These are phyloP conservation scores for Mormyrus lacerda DNA, from an alignment of 2,113 vertebrate genomes.

Conservation along the genomic window DNA sequence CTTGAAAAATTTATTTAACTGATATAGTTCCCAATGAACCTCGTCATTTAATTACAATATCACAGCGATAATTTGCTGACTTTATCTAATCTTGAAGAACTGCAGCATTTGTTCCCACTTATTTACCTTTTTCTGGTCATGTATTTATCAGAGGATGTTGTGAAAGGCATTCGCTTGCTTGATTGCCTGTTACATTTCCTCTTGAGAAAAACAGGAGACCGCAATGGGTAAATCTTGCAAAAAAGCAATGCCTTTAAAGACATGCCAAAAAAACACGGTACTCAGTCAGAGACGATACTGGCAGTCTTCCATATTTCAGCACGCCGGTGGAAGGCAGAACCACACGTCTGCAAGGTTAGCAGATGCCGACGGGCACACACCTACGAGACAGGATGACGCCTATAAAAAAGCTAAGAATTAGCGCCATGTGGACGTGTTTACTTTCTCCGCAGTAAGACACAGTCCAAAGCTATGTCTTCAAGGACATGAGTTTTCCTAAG, in stretches of 20 bases:
- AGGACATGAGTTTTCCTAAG: slow-evolving; percentile 1
- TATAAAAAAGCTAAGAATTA: neutral
- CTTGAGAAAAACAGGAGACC: neutral
- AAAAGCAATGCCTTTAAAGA: neutral
- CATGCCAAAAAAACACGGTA: neutral
- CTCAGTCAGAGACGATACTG: neutral
- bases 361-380: neutral
- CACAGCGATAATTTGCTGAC: neutral
- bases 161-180: neutral
- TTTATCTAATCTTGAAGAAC: neutral
- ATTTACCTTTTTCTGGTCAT: neutral
- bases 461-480: neutral
- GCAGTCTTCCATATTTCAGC: neutral
- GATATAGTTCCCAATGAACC: neutral
- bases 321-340: neutral
- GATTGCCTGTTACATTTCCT: neutral
- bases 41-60: neutral
- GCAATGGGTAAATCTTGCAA: neutral
- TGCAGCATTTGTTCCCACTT: neutral
- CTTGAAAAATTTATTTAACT: neutral
- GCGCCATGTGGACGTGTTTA: neutral
- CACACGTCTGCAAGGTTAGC: neutral
- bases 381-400: neutral
- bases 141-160: neutral
- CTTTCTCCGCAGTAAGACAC: neutral